Percentiles rank a stretch among this genome's conserved stretches.
Evolutionary conservation across 1,140 invertebrate genomes (phyloP).

Genomic region (Leptopilina clavipes): DNA sequence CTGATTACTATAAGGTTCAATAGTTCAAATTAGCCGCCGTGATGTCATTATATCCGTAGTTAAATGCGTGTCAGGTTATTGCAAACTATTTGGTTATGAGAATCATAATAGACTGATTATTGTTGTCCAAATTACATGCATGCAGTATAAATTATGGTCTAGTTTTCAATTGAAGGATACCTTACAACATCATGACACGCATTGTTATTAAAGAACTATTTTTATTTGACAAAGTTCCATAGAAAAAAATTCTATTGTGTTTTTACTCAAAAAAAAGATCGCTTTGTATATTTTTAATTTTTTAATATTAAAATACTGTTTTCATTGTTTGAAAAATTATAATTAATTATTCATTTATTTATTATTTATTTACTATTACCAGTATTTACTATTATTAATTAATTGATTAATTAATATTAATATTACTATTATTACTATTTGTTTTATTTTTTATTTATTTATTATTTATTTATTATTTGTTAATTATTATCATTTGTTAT

Average conservation of each 20-base stretch:
- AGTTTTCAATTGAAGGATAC: not conserved
- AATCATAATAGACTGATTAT: conserved; percentile 33
- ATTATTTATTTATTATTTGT: no score
- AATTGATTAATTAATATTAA: no score
- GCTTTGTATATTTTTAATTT: no score
- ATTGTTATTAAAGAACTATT: not conserved
- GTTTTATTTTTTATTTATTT: no score
- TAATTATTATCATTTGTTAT: no score
- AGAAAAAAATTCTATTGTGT: not conserved
- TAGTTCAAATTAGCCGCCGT: conserved; percentile 14
- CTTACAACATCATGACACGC: not conserved
- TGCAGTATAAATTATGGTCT: not conserved
- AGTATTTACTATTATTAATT: no score
- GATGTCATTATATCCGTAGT: conserved; percentile 10
- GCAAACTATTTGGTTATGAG: conserved; percentile 14
- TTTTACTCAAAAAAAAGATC: not conserved
- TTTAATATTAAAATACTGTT: no score
- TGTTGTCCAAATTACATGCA: not conserved
- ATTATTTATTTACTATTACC: no score
- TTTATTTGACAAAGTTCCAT: not conserved
- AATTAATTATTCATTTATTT: no score
- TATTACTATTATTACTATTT: no score
- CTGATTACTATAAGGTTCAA: conserved; percentile 46
- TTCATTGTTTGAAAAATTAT: no score
- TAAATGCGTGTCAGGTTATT: conserved; percentile 15